Evolutionary conservation across 2,113 vertebrate genomes (phyloP).

Genomic region (Lepidothrix coronata): DNA sequence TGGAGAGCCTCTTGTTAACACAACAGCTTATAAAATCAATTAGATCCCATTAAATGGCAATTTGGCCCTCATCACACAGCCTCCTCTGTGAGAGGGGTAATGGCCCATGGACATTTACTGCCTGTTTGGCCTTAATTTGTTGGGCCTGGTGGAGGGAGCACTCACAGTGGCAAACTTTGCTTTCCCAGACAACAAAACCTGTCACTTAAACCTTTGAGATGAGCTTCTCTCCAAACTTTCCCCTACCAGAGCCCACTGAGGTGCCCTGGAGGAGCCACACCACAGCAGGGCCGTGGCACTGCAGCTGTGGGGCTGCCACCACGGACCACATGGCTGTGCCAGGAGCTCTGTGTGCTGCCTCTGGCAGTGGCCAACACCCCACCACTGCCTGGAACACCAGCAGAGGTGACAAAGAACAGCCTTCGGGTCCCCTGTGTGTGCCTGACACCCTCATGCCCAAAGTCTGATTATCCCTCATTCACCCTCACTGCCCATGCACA

Average conservation of each 20-base stretch:
- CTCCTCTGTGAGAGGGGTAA: background rate
- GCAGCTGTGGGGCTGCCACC: fast-evolving
- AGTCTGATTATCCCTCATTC: too few relatives aligned
- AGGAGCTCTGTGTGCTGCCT: background rate
- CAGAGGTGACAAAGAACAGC: background rate
- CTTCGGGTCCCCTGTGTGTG: background rate
- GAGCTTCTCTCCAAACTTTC: background rate
- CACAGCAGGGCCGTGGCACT: background rate
- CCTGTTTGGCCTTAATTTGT: background rate
- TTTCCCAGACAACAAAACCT: background rate
- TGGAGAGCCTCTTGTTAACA: background rate
- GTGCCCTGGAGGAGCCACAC: background rate
- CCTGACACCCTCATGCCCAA: background rate
- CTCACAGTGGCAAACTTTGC: background rate
- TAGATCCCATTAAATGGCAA: background rate
- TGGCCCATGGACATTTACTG: slow-evolving; percentile 1
- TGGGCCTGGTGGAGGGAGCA: background rate
- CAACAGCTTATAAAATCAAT: slow-evolving; percentile 17
- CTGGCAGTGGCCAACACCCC: background rate
- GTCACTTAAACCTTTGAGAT: fast-evolving
- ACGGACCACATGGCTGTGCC: fast-evolving
- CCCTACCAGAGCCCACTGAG: background rate
- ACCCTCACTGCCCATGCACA: fast-evolving
- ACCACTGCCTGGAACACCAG: background rate
- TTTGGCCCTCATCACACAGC: slow-evolving; percentile 7